Base-by-base conservation (phyloP, 1,140 invertebrate species). In the Pseudachorutes palmiensis region DNA sequence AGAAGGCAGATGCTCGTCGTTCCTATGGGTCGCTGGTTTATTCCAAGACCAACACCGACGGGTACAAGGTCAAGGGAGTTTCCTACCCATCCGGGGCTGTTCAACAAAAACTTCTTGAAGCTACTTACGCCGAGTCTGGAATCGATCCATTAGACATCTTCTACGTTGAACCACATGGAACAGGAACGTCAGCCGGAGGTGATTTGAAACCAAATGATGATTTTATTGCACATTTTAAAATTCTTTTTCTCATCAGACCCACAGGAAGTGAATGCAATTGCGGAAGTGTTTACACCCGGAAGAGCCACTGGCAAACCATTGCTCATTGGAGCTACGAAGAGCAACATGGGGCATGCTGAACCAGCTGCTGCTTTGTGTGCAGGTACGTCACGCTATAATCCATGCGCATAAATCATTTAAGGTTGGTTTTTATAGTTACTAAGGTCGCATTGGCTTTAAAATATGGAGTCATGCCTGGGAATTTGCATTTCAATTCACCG, bases 401-500 rank as follows among this genome's bases (percentile, higher is more conserved):
- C n/a, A n/a, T n/a, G n/a, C n/a, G n/a, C n/a, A n/a, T n/a, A n/a
- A n/a, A n/a, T n/a, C n/a, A n/a, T n/a, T n/a, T n/a, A n/a, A n/a
- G n/a, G n/a, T n/a, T n/a, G n/a, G n/a, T n/a, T n/a, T n/a, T n/a
- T n/a, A n/a, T n/a, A n/a, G 26, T 65, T 12, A 5, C 63, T 2
- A 65, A 65, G 33, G 26, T 57, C 2, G 32, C 36, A 12, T 19
- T 65, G 3, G 28, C 41, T n/a, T n/a, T 65, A 2, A 49, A 51
- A 36, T 22, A 57, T 55, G 63, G 63, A 3, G 30, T 55, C 9
- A 65, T 65, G 12, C 63, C 63, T 32, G 2, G 19, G 9, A 98
- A 98, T 80, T 80, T 98, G 32, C 94, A 98, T 77, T 98, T 86
- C 78, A 82, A 87, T 57, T 81, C 77, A 32, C 92, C 95, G 0